Conservation (phyloP, 2,797 vertebrate genomes). For the Sarcophilus harrisii region DNA sequence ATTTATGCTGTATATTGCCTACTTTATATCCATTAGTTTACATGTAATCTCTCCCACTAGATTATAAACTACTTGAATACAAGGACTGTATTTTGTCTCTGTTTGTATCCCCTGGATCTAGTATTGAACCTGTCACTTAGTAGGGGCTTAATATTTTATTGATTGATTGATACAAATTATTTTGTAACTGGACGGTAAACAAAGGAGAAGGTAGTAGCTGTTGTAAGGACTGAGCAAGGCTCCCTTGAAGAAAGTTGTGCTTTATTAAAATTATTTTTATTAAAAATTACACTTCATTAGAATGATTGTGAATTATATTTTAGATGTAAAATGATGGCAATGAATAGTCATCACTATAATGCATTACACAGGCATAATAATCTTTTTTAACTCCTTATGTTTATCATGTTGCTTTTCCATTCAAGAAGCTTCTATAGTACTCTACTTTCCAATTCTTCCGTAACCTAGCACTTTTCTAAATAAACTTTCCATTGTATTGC, state of each 20-base stretch:
- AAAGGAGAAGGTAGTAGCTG: not conserved
- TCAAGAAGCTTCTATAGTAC: not conserved
- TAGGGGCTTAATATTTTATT: not conserved
- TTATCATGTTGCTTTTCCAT: not conserved
- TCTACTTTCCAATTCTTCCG: not conserved
- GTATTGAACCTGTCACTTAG: not conserved
- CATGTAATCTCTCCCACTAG: not conserved
- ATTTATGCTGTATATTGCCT: not conserved
- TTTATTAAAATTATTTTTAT: not conserved
- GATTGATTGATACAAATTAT: not conserved
- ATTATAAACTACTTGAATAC: not conserved
- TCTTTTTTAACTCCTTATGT: not conserved
- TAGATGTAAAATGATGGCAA: not conserved
- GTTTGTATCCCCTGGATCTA: not conserved
- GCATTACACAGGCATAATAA: not conserved
- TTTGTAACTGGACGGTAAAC: not conserved
- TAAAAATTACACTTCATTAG: slow-evolving; percentile 27
- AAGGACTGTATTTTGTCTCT: not conserved
- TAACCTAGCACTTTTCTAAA: not conserved
- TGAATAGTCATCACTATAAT: not conserved
- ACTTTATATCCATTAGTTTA: not conserved
- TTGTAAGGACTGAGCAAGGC: not conserved
- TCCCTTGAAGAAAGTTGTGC: not conserved
- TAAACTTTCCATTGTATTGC: not conserved
- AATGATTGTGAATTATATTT: slow-evolving; percentile 10